These are phyloP conservation scores for Acanthopagrus latus DNA, from an alignment of 2,797 vertebrate species.

Conservation along the genomic window DNA sequence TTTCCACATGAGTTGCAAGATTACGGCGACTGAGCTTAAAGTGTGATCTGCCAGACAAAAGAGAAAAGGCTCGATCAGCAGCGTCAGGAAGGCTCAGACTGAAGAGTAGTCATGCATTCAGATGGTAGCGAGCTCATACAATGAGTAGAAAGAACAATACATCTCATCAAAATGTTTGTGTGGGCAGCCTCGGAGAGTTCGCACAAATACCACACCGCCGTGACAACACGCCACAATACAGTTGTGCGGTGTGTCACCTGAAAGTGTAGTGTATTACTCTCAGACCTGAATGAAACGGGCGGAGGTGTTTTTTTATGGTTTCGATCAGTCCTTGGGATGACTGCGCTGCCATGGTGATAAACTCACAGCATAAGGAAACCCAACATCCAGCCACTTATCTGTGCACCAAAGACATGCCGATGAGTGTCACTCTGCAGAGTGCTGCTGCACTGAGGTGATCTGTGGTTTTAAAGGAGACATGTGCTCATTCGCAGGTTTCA, in stretches of 20 bases:
- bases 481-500: no score
- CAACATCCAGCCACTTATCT: not conserved
- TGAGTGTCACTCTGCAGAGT: constrained; percentile 32
- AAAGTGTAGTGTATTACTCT: not conserved
- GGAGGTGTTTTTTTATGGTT: not conserved
- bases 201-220: not conserved
- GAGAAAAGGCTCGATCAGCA: constrained; percentile 9
- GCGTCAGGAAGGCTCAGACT: not conserved
- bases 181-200: not conserved
- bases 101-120: not conserved
- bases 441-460: constrained; percentile 31
- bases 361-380: not conserved
- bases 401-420: constrained; percentile 21
- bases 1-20: not conserved
- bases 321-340: constrained; percentile 1
- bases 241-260: not conserved
- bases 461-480: constrained; percentile 28
- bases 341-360: not conserved
- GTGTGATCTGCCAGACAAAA: not conserved
- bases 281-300: not conserved
- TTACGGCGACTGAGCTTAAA: not conserved
- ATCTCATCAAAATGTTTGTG: constrained; percentile 3
- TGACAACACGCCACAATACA: not conserved
- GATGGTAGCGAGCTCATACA: constrained; percentile 1
- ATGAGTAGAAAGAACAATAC: not conserved